Percentiles rank a stretch among this genome's conserved stretches.
Conservation (phyloP, 2,113 vertebrate species). For the Pao palembangensis region DNA sequence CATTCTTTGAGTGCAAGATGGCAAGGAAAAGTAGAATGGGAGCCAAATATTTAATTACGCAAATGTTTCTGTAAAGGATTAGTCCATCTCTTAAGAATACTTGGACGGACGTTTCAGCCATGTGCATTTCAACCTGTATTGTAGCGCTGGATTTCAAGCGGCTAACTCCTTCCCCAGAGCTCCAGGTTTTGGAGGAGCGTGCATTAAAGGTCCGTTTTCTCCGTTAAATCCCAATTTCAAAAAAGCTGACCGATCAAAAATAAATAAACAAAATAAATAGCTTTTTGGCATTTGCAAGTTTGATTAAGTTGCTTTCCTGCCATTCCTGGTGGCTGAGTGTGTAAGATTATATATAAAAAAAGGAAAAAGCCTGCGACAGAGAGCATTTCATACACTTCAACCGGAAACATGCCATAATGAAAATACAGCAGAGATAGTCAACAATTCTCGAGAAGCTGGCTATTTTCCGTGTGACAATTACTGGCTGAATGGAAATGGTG, state of each 20-base stretch:
- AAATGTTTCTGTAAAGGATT: slow-evolving; percentile 62
- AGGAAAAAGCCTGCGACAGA: slow-evolving; percentile 2
- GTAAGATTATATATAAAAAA: background rate
- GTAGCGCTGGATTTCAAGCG: slow-evolving; percentile 36
- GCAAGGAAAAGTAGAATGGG: slow-evolving; percentile 25
- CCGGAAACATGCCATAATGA: too few species aligned
- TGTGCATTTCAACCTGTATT: slow-evolving; percentile 32
- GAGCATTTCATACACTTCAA: background rate
- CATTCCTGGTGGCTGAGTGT: slow-evolving; percentile 2
- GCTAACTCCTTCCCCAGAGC: slow-evolving; percentile 22
- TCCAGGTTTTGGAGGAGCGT: slow-evolving; percentile 22
- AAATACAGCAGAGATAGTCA: too few species aligned
- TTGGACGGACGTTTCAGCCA: slow-evolving; percentile 43
- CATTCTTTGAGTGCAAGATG: slow-evolving; percentile 18
- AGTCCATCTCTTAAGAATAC: slow-evolving; percentile 51
- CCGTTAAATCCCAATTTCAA: slow-evolving; percentile 17
- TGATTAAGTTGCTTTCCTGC: slow-evolving; percentile 23
- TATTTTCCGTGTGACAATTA: too few species aligned
- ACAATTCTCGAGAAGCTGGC: too few species aligned
- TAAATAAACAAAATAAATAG: background rate
- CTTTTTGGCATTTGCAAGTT: background rate
- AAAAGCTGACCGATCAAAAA: background rate
- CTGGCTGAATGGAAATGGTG: too few species aligned
- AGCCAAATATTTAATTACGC: slow-evolving; percentile 61
- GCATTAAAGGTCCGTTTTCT: slow-evolving; percentile 6